Evolutionary conservation across 2,113 vertebrate genomes (phyloP).

Genomic region (Corythornis cristatus): DNA sequence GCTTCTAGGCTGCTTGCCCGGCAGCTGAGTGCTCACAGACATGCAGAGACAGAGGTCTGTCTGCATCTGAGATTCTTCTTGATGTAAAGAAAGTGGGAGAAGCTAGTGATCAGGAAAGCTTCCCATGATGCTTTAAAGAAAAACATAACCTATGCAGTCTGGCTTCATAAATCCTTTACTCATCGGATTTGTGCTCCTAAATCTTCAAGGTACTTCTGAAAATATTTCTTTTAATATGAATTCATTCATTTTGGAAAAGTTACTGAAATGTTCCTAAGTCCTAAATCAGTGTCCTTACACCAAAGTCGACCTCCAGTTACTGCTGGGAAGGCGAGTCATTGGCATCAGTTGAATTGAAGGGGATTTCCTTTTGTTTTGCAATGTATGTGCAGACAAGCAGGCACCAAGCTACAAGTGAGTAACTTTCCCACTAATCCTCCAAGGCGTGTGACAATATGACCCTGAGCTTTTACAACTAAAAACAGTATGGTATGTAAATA

Average conservation of each 20-base stretch:
- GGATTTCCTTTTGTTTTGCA: constrained; percentile 68
- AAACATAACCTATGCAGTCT: background rate
- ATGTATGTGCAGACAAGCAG: constrained; percentile 65
- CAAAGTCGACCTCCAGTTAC: background rate
- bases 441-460: constrained; percentile 63
- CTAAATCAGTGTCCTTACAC: background rate
- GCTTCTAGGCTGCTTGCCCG: background rate
- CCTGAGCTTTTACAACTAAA: constrained; percentile 58
- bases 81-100: background rate
- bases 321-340: background rate
- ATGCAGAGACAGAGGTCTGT: rapidly evolving
- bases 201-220: constrained; percentile 20
- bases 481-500: constrained; percentile 61
- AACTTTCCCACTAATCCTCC: constrained; percentile 67
- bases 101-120: background rate
- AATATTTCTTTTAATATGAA: background rate
- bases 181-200: background rate
- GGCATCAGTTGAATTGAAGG: constrained; percentile 56
- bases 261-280: constrained; percentile 15
- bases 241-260: background rate
- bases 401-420: constrained; percentile 66
- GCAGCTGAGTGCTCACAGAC: rapidly evolving
- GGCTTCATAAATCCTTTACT: background rate
- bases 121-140: background rate
- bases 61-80: background rate